Evolutionary conservation across 2,888 invertebrate genomes (phyloP), one percentile per base, ranked within the genome.

Genomic region (Shargacucullia verbasci): DNA sequence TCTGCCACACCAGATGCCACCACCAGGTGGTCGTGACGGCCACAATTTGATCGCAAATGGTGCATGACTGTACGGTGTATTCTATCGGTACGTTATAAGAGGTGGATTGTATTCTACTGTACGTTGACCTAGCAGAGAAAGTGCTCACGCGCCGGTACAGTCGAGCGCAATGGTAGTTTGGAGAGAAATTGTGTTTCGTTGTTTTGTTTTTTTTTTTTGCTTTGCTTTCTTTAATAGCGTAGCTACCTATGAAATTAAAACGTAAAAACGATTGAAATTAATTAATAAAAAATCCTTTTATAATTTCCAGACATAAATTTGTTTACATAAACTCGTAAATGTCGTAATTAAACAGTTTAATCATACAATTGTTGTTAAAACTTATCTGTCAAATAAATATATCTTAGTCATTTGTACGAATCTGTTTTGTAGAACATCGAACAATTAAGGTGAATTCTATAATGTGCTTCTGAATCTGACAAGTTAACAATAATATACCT

Each of bases 51-150:
- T 49, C 54, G 33, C 37, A 61, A 56, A 54, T 66, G 61, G 70
- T 55, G 68, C 73, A 64, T 76, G 68, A 76, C 72, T 57, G 63
- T 65, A 66, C 52, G 49, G 61, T 47, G 59, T 53, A 66, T 66
- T 56, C 44, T 47, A 45, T 49, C 52, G 37, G 29, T 6, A 11
- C 65, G 39, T 50, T 39, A 55, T 15, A 46, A 65, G 40, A 67
- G 29, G 29, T 55, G 60, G 66, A 64, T 47, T 56, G 35, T 47
- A 52, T 48, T 66, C 63, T 35, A 49, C 50, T 72, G 73, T 74
- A 39, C 76, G 59, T 60, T 71, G 79, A 79, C 79, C 79, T 79
- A 77, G 64, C 52, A 53, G 79, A 71, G 79, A 79, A 79, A 79
- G 79, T 79, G 52, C 60, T 56, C 65, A 58, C 39, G 64, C 66